Evolutionary conservation across 2,113 vertebrate species (phyloP).

Genomic region (Caranx ignobilis): DNA sequence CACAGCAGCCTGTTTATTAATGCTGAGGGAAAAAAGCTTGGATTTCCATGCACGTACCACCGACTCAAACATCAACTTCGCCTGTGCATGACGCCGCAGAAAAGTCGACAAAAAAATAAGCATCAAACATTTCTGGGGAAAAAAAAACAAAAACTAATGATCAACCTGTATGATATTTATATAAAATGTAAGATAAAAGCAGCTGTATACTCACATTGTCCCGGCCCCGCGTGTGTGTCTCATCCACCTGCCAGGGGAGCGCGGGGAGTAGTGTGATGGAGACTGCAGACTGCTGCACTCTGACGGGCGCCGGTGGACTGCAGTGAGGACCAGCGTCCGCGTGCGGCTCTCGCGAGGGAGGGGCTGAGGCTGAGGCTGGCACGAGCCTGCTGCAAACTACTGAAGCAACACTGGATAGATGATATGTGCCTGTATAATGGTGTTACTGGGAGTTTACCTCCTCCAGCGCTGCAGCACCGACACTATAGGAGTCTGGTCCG

Average conservation of each 20-base stretch:
- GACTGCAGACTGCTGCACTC: slow-evolving; percentile 65
- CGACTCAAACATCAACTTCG: slow-evolving; percentile 34
- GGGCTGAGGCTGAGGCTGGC: slow-evolving; percentile 20
- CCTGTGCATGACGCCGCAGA: slow-evolving; percentile 30
- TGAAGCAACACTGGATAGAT: not conserved
- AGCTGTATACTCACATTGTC: slow-evolving; percentile 67
- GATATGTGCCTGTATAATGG: not conserved
- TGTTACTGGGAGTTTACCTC: not conserved
- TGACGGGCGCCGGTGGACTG: slow-evolving; percentile 54
- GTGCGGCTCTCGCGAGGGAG: slow-evolving; percentile 19
- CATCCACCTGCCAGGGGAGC: slow-evolving; percentile 54
- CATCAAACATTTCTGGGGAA: not conserved
- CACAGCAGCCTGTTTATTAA: not conserved
- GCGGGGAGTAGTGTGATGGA: slow-evolving; percentile 53
- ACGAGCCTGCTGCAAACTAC: not conserved
- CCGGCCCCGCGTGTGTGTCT: slow-evolving; percentile 12
- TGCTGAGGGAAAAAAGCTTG: not conserved
- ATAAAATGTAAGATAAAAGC: not conserved
- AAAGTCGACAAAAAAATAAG: slow-evolving; percentile 22
- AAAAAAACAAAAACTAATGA: not conserved
- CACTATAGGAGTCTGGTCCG: not conserved
- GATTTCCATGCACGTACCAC: not conserved
- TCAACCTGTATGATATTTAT: not conserved
- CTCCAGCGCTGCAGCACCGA: not conserved
- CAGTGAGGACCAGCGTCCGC: slow-evolving; percentile 42